phyloP scores from a whole-genome alignment of 2,888 invertebrate species.

The Chaetogeoica ovagalla region DNA sequence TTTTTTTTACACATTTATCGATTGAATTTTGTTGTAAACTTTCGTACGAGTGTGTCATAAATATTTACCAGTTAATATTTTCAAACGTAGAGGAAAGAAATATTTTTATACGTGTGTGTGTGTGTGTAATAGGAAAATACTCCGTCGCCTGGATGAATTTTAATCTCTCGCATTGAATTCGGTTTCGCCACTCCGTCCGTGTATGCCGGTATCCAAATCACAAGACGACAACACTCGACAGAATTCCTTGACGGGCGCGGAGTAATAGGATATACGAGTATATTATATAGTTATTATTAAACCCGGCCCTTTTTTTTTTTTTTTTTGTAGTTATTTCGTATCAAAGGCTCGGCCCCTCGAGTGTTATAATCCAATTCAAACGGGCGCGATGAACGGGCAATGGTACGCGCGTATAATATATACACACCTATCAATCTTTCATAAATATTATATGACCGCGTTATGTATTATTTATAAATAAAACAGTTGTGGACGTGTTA shows the following conservation, averaged over 20 bases:
- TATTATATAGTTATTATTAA: conserved; percentile 29
- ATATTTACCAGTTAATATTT: no score
- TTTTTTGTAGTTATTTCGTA: neutral
- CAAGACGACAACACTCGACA: neutral
- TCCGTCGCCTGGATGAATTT: no score
- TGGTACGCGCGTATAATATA: neutral
- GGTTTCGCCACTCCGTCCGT: no score
- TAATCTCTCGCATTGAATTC: no score
- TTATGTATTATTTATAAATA: conserved; percentile 12
- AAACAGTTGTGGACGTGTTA: neutral
- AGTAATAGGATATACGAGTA: neutral
- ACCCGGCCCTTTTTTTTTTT: neutral
- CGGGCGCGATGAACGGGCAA: neutral
- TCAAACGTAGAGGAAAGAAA: no score
- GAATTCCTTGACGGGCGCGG: neutral
- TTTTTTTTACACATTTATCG: no score
- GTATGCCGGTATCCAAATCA: neutral
- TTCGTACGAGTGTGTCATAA: no score
- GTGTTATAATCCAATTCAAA: neutral
- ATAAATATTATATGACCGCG: neutral
- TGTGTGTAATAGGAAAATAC: no score
- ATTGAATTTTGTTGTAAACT: no score
- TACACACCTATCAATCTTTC: conserved; percentile 24
- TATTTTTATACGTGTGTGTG: no score
- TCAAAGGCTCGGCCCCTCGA: neutral